A percentile compares a stretch with the other conserved stretches of the same genome.
Conservation (phyloP, 2,797 vertebrate species). For the Gallirallus australis region DNA sequence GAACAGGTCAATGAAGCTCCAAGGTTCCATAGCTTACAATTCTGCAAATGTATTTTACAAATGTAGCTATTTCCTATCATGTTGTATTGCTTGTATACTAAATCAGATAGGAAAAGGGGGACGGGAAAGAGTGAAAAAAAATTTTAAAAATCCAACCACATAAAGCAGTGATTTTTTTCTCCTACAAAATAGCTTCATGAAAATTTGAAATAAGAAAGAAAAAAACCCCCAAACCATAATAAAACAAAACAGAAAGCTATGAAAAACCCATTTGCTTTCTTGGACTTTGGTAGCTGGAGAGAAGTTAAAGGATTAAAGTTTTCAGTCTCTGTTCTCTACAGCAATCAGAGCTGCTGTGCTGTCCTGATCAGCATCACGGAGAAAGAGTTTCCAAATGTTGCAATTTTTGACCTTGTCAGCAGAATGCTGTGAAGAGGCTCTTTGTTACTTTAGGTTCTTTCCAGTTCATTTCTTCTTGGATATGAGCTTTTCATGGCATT, state of each 20-base stretch:
- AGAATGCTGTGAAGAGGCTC: conserved; percentile 60
- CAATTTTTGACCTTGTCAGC: conserved; percentile 72
- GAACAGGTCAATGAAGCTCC: background rate
- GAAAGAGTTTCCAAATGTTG: conserved; percentile 51
- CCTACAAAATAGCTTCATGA: conserved; percentile 4
- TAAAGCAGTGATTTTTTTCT: background rate
- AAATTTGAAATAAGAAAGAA: background rate
- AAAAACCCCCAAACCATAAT: background rate
- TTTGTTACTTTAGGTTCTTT: conserved; percentile 75
- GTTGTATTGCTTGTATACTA: background rate
- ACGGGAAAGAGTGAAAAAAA: background rate
- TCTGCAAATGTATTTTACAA: background rate
- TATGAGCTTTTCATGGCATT: conserved; percentile 66
- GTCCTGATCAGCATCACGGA: conserved; percentile 49
- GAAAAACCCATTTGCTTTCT: background rate
- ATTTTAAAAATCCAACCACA: background rate
- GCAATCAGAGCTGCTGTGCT: conserved; percentile 24
- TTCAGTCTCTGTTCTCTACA: background rate
- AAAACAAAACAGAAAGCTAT: background rate
- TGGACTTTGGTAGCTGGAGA: background rate
- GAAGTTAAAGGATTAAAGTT: background rate
- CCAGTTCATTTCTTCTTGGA: conserved; percentile 65
- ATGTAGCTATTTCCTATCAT: background rate
- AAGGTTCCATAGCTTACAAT: background rate
- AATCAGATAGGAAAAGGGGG: background rate